Conservation (phyloP, 2,888 invertebrate species). For the Nyleta sp. region DNA sequence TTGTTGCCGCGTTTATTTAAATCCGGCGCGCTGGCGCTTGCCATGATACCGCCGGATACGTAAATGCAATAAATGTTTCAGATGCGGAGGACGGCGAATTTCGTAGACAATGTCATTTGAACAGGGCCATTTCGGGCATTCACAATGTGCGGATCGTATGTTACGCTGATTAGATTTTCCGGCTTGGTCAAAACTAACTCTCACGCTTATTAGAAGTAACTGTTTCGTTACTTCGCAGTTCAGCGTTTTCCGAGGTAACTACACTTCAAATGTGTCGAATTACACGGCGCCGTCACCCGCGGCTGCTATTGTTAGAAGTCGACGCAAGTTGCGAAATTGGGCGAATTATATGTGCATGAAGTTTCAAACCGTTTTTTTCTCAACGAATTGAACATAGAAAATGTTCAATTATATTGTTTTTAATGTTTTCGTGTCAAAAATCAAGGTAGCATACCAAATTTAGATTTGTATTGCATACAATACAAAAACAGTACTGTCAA, state of each 20-base stretch:
- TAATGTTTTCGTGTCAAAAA: too few species aligned
- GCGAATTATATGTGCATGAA: too few species aligned
- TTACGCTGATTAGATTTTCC: slow-evolving; percentile 50
- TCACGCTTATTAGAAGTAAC: slow-evolving; percentile 34
- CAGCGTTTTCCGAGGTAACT: slow-evolving; percentile 32
- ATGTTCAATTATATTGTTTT: too few species aligned
- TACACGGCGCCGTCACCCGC: slow-evolving; percentile 14
- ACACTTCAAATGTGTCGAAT: slow-evolving; percentile 46
- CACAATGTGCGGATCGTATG: slow-evolving; percentile 38
- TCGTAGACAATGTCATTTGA: slow-evolving; percentile 43
- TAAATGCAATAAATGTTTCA: slow-evolving; percentile 50
- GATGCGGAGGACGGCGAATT: slow-evolving; percentile 26
- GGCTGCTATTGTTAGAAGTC: slow-evolving; percentile 34
- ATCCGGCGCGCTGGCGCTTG: slow-evolving; percentile 1
- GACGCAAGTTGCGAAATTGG: slow-evolving; percentile 20
- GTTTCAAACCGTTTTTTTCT: too few species aligned
- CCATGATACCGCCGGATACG: slow-evolving; percentile 28
- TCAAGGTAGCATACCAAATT: too few species aligned
- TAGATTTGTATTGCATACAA: too few species aligned
- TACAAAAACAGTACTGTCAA: too few species aligned
- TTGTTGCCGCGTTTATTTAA: slow-evolving; percentile 34
- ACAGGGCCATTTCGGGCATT: slow-evolving; percentile 29
- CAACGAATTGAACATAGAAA: too few species aligned
- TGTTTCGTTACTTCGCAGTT: slow-evolving; percentile 37
- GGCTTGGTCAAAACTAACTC: slow-evolving; percentile 46